Percentiles rank a stretch among this genome's conserved stretches.
These are phyloP conservation scores for Globodera rostochiensis DNA, from an alignment of 1,140 invertebrate species.

Conservation along the genomic window DNA sequence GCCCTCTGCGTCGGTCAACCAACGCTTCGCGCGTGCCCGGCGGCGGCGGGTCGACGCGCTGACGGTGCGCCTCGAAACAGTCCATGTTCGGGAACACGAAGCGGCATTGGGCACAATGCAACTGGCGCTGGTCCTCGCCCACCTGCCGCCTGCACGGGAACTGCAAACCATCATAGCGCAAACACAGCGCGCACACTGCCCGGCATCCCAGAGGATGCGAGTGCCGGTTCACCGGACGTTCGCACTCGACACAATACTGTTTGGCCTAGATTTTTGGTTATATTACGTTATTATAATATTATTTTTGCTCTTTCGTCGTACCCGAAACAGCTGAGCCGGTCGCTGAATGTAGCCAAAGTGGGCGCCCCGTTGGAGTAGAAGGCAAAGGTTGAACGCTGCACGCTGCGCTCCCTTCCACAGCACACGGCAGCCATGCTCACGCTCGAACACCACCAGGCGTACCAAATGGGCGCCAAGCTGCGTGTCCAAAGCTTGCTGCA, in stretches of 20 bases:
- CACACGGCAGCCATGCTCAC: neutral
- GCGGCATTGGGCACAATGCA: neutral
- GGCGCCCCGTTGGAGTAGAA: too few species aligned
- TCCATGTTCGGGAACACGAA: neutral
- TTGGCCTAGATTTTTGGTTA: neutral
- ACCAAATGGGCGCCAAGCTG: neutral
- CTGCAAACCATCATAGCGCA: neutral
- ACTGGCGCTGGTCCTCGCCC: neutral
- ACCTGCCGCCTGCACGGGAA: neutral
- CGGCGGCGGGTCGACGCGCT: neutral
- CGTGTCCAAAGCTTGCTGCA: neutral
- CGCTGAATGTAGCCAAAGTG: too few species aligned
- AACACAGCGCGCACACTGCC: neutral
- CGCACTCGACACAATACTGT: neutral
- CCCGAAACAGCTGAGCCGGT: too few species aligned
- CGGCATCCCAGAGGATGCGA: neutral
- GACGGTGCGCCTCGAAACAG: constrained; percentile 1
- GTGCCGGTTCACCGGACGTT: neutral
- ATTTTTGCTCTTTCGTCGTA: too few species aligned
- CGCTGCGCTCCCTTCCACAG: neutral
- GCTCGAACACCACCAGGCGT: neutral
- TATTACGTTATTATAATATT: too few species aligned
- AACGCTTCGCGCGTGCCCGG: neutral
- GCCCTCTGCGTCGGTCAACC: neutral
- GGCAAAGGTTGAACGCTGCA: too few species aligned